phyloP scores from a whole-genome alignment of 2,113 vertebrate genomes.

The Poeciliopsis occidentalis region DNA sequence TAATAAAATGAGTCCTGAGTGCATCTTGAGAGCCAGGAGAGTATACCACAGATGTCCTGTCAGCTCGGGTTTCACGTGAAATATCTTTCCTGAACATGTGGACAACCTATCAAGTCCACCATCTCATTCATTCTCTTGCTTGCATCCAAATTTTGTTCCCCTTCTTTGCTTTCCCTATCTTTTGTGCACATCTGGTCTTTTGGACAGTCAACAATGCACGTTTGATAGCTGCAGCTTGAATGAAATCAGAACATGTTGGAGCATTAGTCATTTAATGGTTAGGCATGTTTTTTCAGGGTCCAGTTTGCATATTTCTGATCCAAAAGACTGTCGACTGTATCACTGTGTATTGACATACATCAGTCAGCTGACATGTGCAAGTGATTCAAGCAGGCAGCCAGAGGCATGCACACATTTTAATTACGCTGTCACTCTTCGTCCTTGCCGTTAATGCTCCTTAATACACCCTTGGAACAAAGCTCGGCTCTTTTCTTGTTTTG shows the following conservation, averaged over 20 bases:
- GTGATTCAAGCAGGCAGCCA: slow-evolving; percentile 9
- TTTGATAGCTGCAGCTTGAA: background rate
- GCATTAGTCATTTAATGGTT: slow-evolving; percentile 1
- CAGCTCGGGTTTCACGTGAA: slow-evolving; percentile 61
- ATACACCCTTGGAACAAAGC: slow-evolving; percentile 31
- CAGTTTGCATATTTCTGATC: slow-evolving; percentile 17
- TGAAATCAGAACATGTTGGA: slow-evolving; percentile 2
- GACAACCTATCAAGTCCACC: slow-evolving; percentile 65
- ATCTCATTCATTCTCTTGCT: slow-evolving; percentile 32
- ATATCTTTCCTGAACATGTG: slow-evolving; percentile 69
- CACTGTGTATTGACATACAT: slow-evolving; percentile 19
- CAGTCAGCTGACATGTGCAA: slow-evolving; percentile 1
- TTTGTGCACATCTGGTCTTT: slow-evolving; percentile 18
- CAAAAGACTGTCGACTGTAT: background rate
- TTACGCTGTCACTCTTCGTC: slow-evolving; percentile 19
- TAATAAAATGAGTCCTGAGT: slow-evolving; percentile 60
- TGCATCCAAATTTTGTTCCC: slow-evolving; percentile 22
- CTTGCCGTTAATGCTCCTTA: slow-evolving; percentile 35
- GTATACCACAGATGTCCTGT: slow-evolving; percentile 69
- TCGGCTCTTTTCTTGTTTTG: slow-evolving; percentile 23
- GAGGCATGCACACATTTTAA: slow-evolving; percentile 1
- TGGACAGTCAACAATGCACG: background rate
- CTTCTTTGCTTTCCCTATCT: slow-evolving; percentile 10
- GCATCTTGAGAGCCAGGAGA: slow-evolving; percentile 62
- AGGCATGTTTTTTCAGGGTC: background rate